Evolutionary conservation across 1,140 invertebrate species (phyloP), one percentile per base, ranked within the genome.

Genomic region (Ooceraea biroi): DNA sequence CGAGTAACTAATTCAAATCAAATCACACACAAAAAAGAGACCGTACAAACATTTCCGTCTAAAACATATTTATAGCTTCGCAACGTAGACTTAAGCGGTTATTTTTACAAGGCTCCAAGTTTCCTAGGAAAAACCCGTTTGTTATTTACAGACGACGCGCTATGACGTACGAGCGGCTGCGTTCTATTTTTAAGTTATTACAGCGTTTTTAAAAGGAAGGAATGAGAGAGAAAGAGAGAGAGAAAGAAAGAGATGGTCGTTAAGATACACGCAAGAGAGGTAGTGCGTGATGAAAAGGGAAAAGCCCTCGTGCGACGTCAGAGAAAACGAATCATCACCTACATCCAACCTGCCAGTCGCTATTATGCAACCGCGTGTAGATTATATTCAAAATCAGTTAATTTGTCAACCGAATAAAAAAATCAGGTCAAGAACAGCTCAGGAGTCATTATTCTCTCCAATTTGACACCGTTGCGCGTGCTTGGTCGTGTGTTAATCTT

Each of bases 101-200:
- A 58, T 72, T 72, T 58, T 57, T n/a, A 44, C 36, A 44, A 44
- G 11, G 36, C 5, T 58, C 12, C 19, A 8, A 25, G 52, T 19
- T 25, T 58, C 36, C 52, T 12, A 0, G 52, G 19, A 57, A 41
- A 57, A 46, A 44, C 50, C 19, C 36, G 19, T 44, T 36, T 36
- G 66, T n/a, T 69, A 55, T 69, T 57, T 72, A 44, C 41, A 57
- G 52, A 8, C 52, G 7, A 36, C 46, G 65, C 65, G 41, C 48
- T 68, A 19, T 17, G 36, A 19, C n/a, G 30, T 36, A 17, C 12
- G 14, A 11, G 11, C 44, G 19, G 19, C 41, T 10, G 14, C 14
- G 19, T 57, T 57, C 36, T 72, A 72, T 57, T 72, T 72, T 72
- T 72, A 57, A 50, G 27, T 69, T 41, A 19, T 61, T 74, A 60